A percentile compares a stretch with the other conserved stretches of the same genome.
These are phyloP conservation scores for Pseudochaenichthys georgianus DNA, from an alignment of 2,797 vertebrate species.

Conservation along the genomic window DNA sequence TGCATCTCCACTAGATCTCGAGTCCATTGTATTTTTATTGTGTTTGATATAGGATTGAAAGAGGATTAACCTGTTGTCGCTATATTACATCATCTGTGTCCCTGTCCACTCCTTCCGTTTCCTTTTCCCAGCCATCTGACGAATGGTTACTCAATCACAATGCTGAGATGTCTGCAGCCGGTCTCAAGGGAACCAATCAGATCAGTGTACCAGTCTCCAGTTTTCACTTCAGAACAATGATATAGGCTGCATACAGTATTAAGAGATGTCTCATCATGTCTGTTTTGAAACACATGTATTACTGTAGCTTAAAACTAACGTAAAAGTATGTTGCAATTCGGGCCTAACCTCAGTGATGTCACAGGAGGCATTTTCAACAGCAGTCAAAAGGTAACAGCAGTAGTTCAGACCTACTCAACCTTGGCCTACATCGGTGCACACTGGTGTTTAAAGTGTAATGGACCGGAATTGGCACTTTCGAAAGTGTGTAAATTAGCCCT, in stretches of 20 bases:
- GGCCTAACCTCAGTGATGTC: not conserved
- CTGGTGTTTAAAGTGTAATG: not conserved
- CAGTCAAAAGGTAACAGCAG: constrained; percentile 11
- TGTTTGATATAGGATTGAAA: not conserved
- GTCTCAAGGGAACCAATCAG: constrained; percentile 40
- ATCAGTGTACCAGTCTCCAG: constrained; percentile 61
- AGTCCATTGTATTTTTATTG: not conserved
- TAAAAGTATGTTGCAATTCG: not conserved
- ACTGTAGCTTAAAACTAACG: not conserved
- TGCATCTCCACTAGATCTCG: not conserved
- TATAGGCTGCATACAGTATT: not conserved
- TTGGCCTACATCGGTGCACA: not conserved
- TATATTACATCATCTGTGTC: constrained; percentile 5
- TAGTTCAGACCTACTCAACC: not conserved
- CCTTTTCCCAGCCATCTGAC: constrained; percentile 20
- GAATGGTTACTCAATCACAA: constrained; percentile 41
- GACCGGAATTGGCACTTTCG: not conserved
- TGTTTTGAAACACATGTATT: constrained; percentile 2
- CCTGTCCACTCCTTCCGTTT: constrained; percentile 13
- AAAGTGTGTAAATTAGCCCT: not conserved
- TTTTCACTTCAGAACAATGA: constrained; percentile 49
- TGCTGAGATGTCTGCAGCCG: constrained; percentile 34
- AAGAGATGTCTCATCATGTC: not conserved
- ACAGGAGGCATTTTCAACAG: not conserved
- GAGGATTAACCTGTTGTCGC: not conserved